These are phyloP conservation scores for Hypotaenidia okinawae DNA, from an alignment of 2,797 vertebrate species.

Conservation along the genomic window DNA sequence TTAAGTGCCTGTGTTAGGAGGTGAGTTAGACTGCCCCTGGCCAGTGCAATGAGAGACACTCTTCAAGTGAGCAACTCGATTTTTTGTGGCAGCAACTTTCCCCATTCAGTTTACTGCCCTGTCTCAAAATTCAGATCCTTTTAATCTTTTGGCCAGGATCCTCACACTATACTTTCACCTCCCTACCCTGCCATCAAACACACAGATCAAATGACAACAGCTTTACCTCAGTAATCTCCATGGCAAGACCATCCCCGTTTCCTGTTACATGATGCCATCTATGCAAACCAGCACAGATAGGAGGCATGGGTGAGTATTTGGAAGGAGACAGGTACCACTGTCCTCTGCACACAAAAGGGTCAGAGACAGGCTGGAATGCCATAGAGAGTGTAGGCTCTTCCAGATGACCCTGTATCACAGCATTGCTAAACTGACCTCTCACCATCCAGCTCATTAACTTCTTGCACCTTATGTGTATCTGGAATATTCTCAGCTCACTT, in stretches of 20 bases:
- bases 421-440: neutral
- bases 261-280: neutral
- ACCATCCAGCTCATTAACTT: neutral
- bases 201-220: neutral
- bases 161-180: neutral
- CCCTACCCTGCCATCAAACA: neutral
- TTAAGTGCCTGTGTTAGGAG: neutral
- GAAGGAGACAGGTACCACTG: no score
- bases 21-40: neutral
- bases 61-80: no score
- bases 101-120: neutral
- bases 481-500: neutral
- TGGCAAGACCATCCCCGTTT: neutral
- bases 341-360: neutral
- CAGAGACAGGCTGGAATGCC: neutral
- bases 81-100: neutral
- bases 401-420: neutral
- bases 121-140: neutral
- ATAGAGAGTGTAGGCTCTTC: neutral
- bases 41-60: accelerated
- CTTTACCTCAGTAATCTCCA: neutral
- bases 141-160: neutral
- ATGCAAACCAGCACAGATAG: neutral
- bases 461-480: neutral
- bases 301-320: neutral